Conservation (phyloP, 2,888 invertebrate genomes). For the Cephus runcator region DNA sequence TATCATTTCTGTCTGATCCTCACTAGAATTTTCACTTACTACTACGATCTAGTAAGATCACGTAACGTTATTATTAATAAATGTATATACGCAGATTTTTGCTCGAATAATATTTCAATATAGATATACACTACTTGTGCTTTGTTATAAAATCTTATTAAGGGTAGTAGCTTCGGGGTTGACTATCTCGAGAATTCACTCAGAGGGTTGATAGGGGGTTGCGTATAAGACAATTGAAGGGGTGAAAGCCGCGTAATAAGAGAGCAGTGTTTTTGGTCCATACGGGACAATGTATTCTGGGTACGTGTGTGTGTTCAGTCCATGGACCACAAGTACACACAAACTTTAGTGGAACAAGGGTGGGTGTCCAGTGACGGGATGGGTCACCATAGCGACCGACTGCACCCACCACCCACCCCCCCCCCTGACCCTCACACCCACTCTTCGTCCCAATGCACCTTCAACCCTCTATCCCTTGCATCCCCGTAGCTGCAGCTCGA, state of each 20-base stretch:
- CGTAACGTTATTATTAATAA: background rate
- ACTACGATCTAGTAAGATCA: background rate
- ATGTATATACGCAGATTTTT: background rate
- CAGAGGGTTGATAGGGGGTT: conserved; percentile 17
- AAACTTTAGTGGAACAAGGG: conserved; percentile 9
- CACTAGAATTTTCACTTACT: background rate
- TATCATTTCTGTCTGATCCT: background rate
- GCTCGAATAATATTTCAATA: background rate
- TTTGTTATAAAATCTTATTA: background rate
- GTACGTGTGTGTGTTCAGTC: conserved; percentile 44
- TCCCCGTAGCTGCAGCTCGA: conserved; percentile 58
- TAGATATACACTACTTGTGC: background rate
- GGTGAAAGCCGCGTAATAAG: conserved; percentile 58
- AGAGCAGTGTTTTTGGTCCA: conserved; percentile 61
- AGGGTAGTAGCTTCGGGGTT: background rate
- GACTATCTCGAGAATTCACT: background rate
- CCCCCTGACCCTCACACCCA: conserved; percentile 33
- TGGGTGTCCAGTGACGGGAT: conserved; percentile 62
- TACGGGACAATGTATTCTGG: conserved; percentile 46
- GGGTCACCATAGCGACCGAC: conserved; percentile 64
- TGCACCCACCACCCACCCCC: conserved; percentile 57
- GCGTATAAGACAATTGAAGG: conserved; percentile 55
- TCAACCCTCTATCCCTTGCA: conserved; percentile 29
- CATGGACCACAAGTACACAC: conserved; percentile 55
- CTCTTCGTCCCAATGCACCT: background rate